Evolutionary conservation across 2,888 invertebrate genomes (phyloP).

Genomic region (Pediacus dermestoides): DNA sequence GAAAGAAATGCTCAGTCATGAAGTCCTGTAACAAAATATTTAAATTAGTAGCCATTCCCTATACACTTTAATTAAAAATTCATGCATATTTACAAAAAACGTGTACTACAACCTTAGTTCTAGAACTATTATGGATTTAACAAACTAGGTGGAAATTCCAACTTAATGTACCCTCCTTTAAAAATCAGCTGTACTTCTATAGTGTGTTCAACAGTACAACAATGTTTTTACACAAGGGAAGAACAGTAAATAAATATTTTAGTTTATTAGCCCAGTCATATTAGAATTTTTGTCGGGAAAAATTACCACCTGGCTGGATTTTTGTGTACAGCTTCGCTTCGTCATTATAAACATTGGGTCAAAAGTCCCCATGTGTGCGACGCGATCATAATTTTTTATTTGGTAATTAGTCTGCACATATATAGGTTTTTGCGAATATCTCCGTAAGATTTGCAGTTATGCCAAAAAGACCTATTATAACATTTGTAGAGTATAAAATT

Average conservation of each 20-base stretch:
- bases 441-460: too few relatives aligned
- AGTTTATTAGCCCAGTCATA: too few relatives aligned
- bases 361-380: too few relatives aligned
- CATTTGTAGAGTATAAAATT: too few relatives aligned
- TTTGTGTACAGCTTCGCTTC: too few relatives aligned
- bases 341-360: too few relatives aligned
- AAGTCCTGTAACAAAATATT: conserved; percentile 27
- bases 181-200: conserved; percentile 13
- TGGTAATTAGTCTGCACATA: too few relatives aligned
- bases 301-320: too few relatives aligned
- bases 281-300: too few relatives aligned
- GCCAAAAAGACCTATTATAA: too few relatives aligned
- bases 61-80: background rate
- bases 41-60: background rate
- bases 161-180: conserved; percentile 24
- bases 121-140: conserved; percentile 18
- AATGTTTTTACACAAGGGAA: conserved; percentile 5
- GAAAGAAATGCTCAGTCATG: conserved; percentile 20
- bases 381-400: too few relatives aligned
- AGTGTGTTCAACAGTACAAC: background rate
- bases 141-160: conserved; percentile 29
- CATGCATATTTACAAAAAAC: conserved; percentile 6
- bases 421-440: too few relatives aligned
- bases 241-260: background rate
- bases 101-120: conserved; percentile 32